phyloP scores from a whole-genome alignment of 2,888 invertebrate genomes.

The Chymomyza caudatula region DNA sequence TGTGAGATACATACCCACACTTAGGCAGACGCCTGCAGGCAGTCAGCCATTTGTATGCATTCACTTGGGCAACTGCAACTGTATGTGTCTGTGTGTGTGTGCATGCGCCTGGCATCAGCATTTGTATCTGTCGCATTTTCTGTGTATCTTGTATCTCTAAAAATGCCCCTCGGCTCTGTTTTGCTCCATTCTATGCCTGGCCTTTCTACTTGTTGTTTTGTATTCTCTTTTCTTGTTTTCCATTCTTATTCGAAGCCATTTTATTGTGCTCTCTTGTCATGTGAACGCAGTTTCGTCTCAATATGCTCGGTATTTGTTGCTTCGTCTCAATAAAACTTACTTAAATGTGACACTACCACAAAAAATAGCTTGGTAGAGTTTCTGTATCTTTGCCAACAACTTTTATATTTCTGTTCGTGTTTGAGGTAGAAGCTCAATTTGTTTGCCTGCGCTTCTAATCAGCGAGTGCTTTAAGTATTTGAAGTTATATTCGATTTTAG shows the following conservation, averaged over 20 bases:
- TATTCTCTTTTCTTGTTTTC: conserved; percentile 17
- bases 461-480: conserved; percentile 5
- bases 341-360: background rate
- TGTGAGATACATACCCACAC: conserved; percentile 13
- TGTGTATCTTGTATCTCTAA: conserved; percentile 35
- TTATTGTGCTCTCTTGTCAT: conserved; percentile 50
- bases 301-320: conserved; percentile 31
- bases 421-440: background rate
- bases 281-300: conserved; percentile 25
- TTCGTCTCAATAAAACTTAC: background rate
- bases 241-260: conserved; percentile 62
- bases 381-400: background rate
- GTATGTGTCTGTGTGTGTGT: conserved; percentile 18
- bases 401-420: background rate
- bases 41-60: conserved; percentile 3
- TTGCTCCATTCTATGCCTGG: conserved; percentile 15
- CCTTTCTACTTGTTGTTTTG: background rate
- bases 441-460: conserved; percentile 19
- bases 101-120: conserved; percentile 38
- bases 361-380: background rate
- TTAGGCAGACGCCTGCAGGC: conserved; percentile 6
- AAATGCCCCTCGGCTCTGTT: conserved; percentile 41
- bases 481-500: too few species aligned
- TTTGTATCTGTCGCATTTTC: conserved; percentile 49
- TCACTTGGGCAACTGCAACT: conserved; percentile 6